Conservation (phyloP, 2,888 invertebrate genomes). For the Sepiola atlantica region DNA sequence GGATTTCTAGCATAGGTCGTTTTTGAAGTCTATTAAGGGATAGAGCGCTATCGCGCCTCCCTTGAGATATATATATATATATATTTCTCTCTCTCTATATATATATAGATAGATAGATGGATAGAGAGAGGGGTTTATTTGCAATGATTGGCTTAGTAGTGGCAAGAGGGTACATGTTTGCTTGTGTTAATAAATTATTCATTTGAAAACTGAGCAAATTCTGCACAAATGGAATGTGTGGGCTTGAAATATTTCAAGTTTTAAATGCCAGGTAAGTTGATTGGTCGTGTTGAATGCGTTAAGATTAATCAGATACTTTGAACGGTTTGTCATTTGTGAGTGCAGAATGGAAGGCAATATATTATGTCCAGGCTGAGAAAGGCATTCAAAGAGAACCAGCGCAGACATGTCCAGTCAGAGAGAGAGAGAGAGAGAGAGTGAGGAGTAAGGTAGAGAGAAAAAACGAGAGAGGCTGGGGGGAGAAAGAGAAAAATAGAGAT, state of each 20-base stretch:
- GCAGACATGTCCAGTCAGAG: background rate
- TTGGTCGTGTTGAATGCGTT: background rate
- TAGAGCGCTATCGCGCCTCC: no score
- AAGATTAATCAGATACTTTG: background rate
- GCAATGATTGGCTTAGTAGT: background rate
- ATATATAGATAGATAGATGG: background rate
- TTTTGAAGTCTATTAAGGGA: no score
- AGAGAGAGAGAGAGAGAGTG: background rate
- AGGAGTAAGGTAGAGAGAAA: background rate
- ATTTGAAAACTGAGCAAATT: background rate
- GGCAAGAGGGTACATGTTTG: background rate
- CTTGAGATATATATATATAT: constrained; percentile 32
- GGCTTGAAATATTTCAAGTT: background rate
- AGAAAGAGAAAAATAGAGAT: no score
- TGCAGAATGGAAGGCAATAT: constrained; percentile 15
- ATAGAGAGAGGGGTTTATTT: background rate
- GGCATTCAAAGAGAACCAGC: background rate
- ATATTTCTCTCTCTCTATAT: background rate
- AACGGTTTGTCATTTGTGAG: constrained; percentile 8
- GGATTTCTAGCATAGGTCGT: no score
- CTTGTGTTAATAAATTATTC: background rate
- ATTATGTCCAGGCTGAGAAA: background rate
- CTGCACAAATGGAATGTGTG: background rate
- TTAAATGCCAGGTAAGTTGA: background rate
- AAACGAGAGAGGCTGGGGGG: background rate